Percentiles rank a stretch among this genome's conserved stretches.
Conservation (phyloP, 2,888 invertebrate genomes). For the Caenorhabditis japonica region DNA sequence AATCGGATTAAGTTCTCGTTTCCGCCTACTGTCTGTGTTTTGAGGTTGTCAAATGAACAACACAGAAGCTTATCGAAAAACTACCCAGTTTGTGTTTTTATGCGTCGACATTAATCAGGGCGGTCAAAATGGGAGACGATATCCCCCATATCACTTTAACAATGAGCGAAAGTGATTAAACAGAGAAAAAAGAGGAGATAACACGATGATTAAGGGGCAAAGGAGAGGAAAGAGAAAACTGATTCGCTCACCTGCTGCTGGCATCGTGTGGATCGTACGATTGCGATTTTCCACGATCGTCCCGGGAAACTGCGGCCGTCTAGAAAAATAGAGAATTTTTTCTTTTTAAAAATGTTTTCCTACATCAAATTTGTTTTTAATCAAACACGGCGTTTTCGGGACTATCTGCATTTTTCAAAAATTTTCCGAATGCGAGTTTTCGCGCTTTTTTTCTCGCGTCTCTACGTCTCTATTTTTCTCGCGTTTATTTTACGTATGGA, state of each 20-base stretch:
- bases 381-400: too few species aligned
- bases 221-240: constrained; percentile 5
- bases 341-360: too few species aligned
- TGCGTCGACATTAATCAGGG: constrained; percentile 31
- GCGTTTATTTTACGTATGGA: too few species aligned
- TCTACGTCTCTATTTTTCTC: too few species aligned
- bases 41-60: constrained; percentile 6
- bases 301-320: constrained; percentile 62
- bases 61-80: too few species aligned
- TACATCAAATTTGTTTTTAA: too few species aligned
- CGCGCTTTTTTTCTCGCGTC: too few species aligned
- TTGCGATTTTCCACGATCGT: constrained; percentile 59
- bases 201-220: neutral
- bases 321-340: constrained; percentile 36
- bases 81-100: constrained; percentile 4
- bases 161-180: constrained; percentile 20
- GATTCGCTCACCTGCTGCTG: constrained; percentile 44
- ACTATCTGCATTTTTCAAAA: too few species aligned
- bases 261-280: constrained; percentile 53
- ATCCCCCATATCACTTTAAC: neutral
- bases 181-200: constrained; percentile 3
- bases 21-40: constrained; percentile 10
- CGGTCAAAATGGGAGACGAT: constrained; percentile 25
- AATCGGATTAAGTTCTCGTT: constrained; percentile 38
- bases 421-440: too few species aligned